These are phyloP conservation scores for Congeria kusceri DNA, from an alignment of 2,888 invertebrate genomes.

Conservation along the genomic window DNA sequence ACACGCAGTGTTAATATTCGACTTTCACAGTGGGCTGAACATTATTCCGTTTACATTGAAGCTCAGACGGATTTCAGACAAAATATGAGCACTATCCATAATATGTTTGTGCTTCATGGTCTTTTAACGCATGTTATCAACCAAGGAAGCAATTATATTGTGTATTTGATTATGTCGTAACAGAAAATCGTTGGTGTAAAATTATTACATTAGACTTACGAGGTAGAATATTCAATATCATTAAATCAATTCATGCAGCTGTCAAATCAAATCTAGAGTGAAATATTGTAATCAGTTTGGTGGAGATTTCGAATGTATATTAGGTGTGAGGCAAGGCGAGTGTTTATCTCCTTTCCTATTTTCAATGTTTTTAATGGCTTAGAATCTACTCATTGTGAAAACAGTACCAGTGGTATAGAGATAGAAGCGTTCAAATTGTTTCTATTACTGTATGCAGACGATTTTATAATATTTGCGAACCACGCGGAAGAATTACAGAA, in stretches of 20 bases:
- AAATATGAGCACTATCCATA: conserved; percentile 8
- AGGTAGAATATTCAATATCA: not conserved
- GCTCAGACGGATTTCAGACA: conserved; percentile 6
- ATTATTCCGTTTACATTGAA: conserved; percentile 12
- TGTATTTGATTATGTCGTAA: not conserved
- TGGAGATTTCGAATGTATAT: not conserved
- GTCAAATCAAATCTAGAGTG: not conserved
- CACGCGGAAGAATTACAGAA: not conserved
- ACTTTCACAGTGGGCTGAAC: not conserved
- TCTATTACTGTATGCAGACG: conserved; percentile 17
- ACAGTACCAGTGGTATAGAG: not conserved
- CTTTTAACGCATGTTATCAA: not conserved
- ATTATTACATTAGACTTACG: not conserved
- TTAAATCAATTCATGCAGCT: not conserved
- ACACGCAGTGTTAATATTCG: not conserved
- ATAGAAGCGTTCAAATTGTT: conserved; percentile 1
- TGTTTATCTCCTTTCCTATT: not conserved
- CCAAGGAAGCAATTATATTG: not conserved
- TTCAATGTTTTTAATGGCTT: not conserved
- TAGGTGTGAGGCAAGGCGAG: not conserved
- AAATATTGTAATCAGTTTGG: not conserved
- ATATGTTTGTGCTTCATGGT: conserved; percentile 11
- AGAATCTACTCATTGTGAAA: not conserved
- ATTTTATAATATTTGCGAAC: not conserved
- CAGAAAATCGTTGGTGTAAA: not conserved